These are phyloP conservation scores for Astatoreochromis straeleni DNA, from an alignment of 2,113 vertebrate genomes.

Conservation along the genomic window DNA sequence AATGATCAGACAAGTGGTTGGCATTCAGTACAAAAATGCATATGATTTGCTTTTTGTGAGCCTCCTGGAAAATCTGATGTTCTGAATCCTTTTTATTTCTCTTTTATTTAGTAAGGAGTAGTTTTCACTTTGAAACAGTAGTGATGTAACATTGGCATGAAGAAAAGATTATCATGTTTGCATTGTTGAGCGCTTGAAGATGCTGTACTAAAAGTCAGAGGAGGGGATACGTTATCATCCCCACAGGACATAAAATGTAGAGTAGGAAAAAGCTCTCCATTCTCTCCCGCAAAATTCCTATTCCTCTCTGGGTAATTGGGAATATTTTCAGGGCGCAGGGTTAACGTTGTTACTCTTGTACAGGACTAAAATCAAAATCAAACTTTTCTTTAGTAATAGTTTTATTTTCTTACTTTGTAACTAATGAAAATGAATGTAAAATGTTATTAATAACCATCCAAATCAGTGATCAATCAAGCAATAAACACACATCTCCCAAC, in stretches of 20 bases:
- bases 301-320: neutral
- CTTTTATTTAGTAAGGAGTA: neutral
- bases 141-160: neutral
- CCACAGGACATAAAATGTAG: neutral
- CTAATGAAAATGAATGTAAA: neutral
- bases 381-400: neutral
- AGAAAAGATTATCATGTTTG: neutral
- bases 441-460: neutral
- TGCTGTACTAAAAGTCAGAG: neutral
- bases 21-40: neutral
- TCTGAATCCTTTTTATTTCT: neutral
- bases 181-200: neutral
- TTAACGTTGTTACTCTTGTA: neutral
- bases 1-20: neutral
- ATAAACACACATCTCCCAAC: neutral
- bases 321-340: neutral
- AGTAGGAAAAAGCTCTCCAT: neutral
- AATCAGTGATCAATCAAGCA: neutral
- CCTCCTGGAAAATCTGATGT: neutral
- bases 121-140: neutral
- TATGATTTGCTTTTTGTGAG: neutral
- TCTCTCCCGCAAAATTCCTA: neutral
- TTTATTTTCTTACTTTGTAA: neutral
- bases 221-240: neutral
- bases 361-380: neutral